These are phyloP conservation scores for Stegana nigrithorax DNA, from an alignment of 2,888 invertebrate genomes.

Conservation along the genomic window DNA sequence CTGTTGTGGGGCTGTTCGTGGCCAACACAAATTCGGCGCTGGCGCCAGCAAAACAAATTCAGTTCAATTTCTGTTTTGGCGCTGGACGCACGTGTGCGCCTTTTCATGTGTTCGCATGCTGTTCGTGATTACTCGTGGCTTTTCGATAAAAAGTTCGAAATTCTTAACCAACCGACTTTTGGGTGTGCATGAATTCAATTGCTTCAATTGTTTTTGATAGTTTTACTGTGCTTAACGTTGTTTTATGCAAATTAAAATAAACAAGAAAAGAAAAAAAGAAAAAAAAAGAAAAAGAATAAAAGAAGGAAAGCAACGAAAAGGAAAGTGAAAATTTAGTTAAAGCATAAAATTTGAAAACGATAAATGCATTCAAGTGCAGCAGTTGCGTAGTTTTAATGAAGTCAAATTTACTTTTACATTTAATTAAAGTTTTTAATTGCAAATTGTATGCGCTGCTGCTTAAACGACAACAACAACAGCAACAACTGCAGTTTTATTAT, in stretches of 20 bases:
- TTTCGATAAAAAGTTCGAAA: no score
- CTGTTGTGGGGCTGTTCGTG: not conserved
- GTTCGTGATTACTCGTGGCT: slow-evolving; percentile 7
- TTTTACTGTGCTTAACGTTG: not conserved
- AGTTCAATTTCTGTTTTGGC: slow-evolving; percentile 53
- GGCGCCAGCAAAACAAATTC: slow-evolving; percentile 32
- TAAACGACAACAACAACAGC: not conserved
- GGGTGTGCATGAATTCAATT: no score
- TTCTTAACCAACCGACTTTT: no score
- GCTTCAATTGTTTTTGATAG: not conserved
- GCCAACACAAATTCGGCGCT: not conserved
- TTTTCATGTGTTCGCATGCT: not conserved
- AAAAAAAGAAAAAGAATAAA: not conserved
- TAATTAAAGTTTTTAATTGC: not conserved
- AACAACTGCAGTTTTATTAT: no score
- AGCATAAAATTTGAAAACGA: not conserved
- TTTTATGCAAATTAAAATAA: not conserved
- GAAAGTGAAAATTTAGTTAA: not conserved
- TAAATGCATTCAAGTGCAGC: not conserved
- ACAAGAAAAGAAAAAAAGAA: not conserved
- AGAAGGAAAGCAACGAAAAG: not conserved
- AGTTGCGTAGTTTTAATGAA: no score
- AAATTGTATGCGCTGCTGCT: not conserved
- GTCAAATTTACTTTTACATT: not conserved
- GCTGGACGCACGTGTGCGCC: slow-evolving; percentile 49